These are phyloP conservation scores for Autographa gamma DNA, from an alignment of 2,888 invertebrate species.

Conservation along the genomic window DNA sequence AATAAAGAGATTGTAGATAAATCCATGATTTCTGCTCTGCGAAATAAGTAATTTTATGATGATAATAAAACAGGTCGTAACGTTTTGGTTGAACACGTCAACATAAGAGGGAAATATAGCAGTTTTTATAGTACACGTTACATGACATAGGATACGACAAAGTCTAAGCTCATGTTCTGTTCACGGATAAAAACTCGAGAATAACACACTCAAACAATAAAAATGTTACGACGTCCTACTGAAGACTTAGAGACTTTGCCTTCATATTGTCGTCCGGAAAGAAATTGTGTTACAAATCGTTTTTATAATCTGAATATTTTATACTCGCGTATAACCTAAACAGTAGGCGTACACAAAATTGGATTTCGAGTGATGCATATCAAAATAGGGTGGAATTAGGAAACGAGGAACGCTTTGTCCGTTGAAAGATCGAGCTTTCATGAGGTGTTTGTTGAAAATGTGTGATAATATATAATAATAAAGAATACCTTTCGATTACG, in stretches of 20 bases:
- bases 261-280: slow-evolving; percentile 38
- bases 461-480: background rate
- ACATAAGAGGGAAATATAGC: slow-evolving; percentile 27
- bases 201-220: slow-evolving; percentile 48
- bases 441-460: background rate
- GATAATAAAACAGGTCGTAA: slow-evolving; percentile 39
- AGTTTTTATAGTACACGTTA: slow-evolving; percentile 26
- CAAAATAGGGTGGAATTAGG: slow-evolving; percentile 27
- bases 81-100: slow-evolving; percentile 29
- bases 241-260: slow-evolving; percentile 31
- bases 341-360: slow-evolving; percentile 32
- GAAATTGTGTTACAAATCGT: slow-evolving; percentile 38
- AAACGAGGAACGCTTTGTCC: slow-evolving; percentile 18
- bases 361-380: slow-evolving; percentile 31
- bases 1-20: slow-evolving; percentile 47
- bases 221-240: slow-evolving; percentile 52
- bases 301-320: slow-evolving; percentile 46
- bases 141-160: slow-evolving; percentile 27
- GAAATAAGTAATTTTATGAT: slow-evolving; percentile 32
- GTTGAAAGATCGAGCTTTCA: background rate
- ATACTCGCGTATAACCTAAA: slow-evolving; percentile 21
- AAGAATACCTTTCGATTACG: too few species aligned
- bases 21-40: slow-evolving; percentile 16
- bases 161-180: slow-evolving; percentile 38
- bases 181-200: slow-evolving; percentile 40